Evolutionary conservation across 2,888 invertebrate genomes (phyloP).

Genomic region (Hoplodrina blanda): DNA sequence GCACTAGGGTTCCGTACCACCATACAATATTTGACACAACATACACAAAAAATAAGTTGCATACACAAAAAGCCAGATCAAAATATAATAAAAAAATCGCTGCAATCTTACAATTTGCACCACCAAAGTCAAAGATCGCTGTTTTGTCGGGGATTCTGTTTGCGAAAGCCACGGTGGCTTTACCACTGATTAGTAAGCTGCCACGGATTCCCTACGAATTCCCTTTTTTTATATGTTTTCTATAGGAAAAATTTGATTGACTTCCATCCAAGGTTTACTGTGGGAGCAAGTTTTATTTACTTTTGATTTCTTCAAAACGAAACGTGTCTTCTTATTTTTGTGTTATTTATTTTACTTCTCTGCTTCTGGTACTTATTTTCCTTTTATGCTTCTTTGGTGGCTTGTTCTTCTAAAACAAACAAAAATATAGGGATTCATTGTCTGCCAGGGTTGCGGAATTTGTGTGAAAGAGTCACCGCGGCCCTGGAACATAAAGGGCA

Average conservation of each 20-base stretch:
- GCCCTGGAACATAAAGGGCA: no score
- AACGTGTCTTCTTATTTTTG: background rate
- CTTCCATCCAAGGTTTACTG: constrained; percentile 38
- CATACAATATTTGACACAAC: no score
- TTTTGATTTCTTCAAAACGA: constrained; percentile 23
- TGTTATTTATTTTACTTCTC: no score
- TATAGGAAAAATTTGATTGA: constrained; percentile 58
- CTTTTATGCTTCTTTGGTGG: no score
- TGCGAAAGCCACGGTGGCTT: constrained; percentile 63
- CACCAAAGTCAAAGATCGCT: constrained; percentile 47
- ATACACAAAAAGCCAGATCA: no score
- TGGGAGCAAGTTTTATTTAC: constrained; percentile 24
- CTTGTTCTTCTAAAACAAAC: no score
- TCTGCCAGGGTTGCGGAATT: no score
- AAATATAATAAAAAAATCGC: background rate
- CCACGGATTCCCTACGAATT: constrained; percentile 41
- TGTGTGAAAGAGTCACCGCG: no score
- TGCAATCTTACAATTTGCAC: constrained; percentile 13
- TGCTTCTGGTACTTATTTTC: no score
- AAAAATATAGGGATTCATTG: no score
- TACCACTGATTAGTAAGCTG: constrained; percentile 72
- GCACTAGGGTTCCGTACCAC: no score
- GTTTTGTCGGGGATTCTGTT: constrained; percentile 58
- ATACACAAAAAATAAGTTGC: no score
- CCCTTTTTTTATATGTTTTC: constrained; percentile 54